Evolutionary conservation across 2,888 invertebrate genomes (phyloP).

Genomic region (Ypsolopha sequella): DNA sequence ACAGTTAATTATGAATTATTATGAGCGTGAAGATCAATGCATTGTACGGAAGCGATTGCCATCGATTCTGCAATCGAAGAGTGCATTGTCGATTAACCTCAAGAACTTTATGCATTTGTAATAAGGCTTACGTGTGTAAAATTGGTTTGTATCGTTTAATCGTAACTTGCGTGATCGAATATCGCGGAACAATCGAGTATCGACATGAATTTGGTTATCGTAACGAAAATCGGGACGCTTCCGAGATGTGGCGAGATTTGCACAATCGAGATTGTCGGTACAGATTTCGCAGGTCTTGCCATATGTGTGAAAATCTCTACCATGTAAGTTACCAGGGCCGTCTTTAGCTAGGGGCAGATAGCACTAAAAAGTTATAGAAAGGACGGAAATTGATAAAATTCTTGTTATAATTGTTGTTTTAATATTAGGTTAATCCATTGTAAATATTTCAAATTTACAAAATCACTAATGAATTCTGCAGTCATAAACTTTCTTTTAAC

Average conservation of each 20-base stretch:
- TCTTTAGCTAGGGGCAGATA: not conserved
- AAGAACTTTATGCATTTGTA: not conserved
- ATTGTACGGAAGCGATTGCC: not conserved
- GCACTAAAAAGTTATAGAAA: no score
- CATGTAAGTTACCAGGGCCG: not conserved
- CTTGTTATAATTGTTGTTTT: no score
- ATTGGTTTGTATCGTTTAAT: not conserved
- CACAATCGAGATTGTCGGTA: no score
- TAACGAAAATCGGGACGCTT: constrained; percentile 3
- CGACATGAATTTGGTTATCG: constrained; percentile 4
- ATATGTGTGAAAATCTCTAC: not conserved
- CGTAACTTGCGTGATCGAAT: not conserved
- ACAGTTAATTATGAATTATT: not conserved
- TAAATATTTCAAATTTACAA: no score
- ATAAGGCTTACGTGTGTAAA: not conserved
- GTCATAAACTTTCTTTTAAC: no score
- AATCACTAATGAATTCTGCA: no score
- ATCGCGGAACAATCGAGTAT: constrained; percentile 3
- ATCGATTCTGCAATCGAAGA: not conserved
- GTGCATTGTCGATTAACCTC: not conserved
- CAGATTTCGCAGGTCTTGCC: not conserved
- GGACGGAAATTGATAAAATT: no score
- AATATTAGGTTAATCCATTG: no score
- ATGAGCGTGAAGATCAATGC: not conserved
- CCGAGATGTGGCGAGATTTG: not conserved